phyloP scores from a whole-genome alignment of 2,113 vertebrate species.

The Odocoileus hemionus region DNA sequence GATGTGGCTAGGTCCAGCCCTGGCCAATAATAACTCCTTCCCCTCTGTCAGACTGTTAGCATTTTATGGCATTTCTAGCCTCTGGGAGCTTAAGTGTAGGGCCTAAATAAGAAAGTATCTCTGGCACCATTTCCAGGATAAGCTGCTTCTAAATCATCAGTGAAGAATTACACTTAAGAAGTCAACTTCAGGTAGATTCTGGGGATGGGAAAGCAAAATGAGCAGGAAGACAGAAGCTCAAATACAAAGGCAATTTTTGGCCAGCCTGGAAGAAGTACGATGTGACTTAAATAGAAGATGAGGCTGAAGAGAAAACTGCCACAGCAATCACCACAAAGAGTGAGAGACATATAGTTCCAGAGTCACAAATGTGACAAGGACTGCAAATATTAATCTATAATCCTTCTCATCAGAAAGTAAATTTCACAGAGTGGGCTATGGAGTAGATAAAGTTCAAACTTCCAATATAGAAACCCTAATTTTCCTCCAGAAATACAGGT shows the following conservation, averaged over 20 bases:
- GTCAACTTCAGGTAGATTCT: conserved; percentile 24
- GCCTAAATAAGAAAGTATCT: not conserved
- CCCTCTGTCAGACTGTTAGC: not conserved
- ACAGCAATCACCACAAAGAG: not conserved
- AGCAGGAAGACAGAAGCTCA: not conserved
- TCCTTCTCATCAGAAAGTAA: conserved; percentile 28
- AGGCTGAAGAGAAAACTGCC: not conserved
- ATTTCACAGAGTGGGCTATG: conserved; percentile 35
- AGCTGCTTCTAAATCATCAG: conserved; percentile 22
- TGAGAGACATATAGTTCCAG: not conserved
- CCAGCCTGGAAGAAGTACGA: not conserved
- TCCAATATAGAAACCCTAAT: conserved; percentile 54
- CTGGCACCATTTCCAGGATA: not conserved
- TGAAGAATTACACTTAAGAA: conserved; percentile 49
- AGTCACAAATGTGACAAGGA: conserved; percentile 4
- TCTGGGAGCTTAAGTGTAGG: not conserved
- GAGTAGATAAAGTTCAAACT: conserved; percentile 22
- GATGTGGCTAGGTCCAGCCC: not conserved
- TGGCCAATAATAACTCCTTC: conserved; percentile 37
- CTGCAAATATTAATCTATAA: not conserved
- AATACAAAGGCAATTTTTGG: conserved; percentile 40
- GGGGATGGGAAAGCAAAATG: not conserved
- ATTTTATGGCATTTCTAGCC: not conserved
- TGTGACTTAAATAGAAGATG: conserved; percentile 26
- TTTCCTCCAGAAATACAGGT: conserved; percentile 48